Evolutionary conservation across 1,140 invertebrate species (phyloP).

Genomic region (Drosophila guanche): DNA sequence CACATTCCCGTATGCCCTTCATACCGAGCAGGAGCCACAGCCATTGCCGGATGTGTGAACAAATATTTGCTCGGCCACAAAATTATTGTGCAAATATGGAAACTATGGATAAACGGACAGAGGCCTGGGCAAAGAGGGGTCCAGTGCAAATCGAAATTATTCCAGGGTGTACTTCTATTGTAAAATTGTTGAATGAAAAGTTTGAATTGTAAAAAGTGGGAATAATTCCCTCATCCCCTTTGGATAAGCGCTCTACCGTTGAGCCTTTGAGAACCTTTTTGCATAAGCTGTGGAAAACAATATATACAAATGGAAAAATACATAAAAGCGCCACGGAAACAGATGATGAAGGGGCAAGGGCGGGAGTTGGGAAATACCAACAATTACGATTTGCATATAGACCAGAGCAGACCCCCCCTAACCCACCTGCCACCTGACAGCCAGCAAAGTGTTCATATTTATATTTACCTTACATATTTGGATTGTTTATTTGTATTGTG

Average conservation of each 20-base stretch:
- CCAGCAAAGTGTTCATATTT: slow-evolving; percentile 1
- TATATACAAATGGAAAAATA: slow-evolving; percentile 14
- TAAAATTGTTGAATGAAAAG: slow-evolving; percentile 10
- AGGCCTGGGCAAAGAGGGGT: neutral
- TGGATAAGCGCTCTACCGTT: too few relatives aligned
- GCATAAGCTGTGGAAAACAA: slow-evolving; percentile 43
- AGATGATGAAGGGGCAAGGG: slow-evolving; percentile 6
- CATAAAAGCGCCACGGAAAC: slow-evolving; percentile 15
- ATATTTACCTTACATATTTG: neutral
- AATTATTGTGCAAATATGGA: slow-evolving; percentile 78
- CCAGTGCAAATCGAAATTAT: neutral
- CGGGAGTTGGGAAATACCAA: slow-evolving; percentile 9
- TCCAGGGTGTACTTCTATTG: slow-evolving; percentile 11
- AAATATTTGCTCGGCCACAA: slow-evolving; percentile 75
- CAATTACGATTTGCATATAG: slow-evolving; percentile 13
- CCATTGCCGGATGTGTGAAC: slow-evolving; percentile 61
- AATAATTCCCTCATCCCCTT: too few relatives aligned
- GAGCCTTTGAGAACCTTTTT: slow-evolving; percentile 35
- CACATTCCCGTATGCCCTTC: neutral
- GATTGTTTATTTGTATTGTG: neutral
- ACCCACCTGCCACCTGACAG: neutral
- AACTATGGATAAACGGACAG: slow-evolving; percentile 54
- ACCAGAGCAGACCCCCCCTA: neutral
- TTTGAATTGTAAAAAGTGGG: slow-evolving; percentile 13
- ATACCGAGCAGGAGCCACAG: slow-evolving; percentile 4